Percentiles rank a stretch among this genome's conserved stretches.
These are phyloP conservation scores for Bombus balteatus DNA, from an alignment of 1,140 invertebrate species.

Conservation along the genomic window DNA sequence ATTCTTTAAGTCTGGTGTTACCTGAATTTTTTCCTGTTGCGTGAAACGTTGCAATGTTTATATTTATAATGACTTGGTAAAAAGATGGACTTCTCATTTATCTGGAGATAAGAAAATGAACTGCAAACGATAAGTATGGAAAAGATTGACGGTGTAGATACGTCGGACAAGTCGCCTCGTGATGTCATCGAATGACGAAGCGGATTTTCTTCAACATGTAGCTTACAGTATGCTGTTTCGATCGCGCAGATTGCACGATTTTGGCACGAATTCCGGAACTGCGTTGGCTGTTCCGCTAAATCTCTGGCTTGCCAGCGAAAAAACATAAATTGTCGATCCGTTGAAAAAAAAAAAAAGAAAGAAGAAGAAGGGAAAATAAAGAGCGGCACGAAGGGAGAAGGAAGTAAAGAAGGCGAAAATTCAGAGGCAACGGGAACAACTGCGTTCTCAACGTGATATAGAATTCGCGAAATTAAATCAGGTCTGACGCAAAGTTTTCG, in stretches of 20 bases:
- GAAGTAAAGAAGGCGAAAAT: background rate
- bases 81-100: background rate
- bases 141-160: constrained; percentile 18
- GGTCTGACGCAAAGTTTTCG: background rate
- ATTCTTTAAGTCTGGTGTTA: too few species aligned
- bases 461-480: constrained; percentile 32
- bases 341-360: background rate
- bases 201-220: constrained; percentile 27
- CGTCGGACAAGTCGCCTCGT: background rate
- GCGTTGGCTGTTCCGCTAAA: constrained; percentile 6
- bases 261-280: constrained; percentile 57
- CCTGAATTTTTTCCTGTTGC: too few species aligned
- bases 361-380: too few species aligned
- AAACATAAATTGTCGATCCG: constrained; percentile 38
- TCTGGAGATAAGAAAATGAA: background rate
- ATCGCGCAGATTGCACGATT: constrained; percentile 48
- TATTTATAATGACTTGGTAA: background rate
- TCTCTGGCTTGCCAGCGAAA: constrained; percentile 18
- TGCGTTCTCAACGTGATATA: background rate
- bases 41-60: too few species aligned
- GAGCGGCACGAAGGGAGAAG: background rate
- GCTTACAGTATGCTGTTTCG: constrained; percentile 13
- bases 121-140: background rate
- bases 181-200: constrained; percentile 59
- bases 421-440: background rate